Base-by-base conservation (phyloP, 2,888 invertebrate species). In the Isotomurus palustris region DNA sequence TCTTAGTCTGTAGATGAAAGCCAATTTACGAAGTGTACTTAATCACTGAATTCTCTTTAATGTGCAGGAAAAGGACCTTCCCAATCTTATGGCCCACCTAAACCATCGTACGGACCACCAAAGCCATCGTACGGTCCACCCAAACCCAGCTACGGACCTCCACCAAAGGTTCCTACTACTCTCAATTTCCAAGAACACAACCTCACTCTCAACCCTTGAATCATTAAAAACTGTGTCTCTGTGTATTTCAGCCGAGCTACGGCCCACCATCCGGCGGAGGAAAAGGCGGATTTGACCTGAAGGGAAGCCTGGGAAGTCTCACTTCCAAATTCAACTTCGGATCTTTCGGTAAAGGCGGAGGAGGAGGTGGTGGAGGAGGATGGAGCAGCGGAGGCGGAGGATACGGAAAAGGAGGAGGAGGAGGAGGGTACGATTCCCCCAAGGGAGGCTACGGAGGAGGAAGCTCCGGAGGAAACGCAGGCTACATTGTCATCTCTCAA, bases 401-500 rank as follows among this genome's bases (percentile, higher is more conserved):
- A 19, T 35, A 44, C 24, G 27, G 53, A 10, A 14, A 36, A 25
- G 43, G 53, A 27, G 54, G 62, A 10, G 22, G 48, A n/a, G n/a
- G n/a, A n/a, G n/a, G 6, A 21, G 43, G 32, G 8, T 12, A 32
- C 8, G 32, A 12, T 32, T 12, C 8, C 14, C 32, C 2, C n/a
- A n/a, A n/a, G n/a, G 28, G 51, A 17, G 41, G 53, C 40, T 21
- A 45, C 40, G 17, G 44, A 10, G 45, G 56, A 1, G 40, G 49
- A 14, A 45, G 43, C 14, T 4, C 25, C 21, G 48, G 47, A 4
- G 55, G 55, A 19, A 58, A 45, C 25, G 61, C 68, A 17, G 68
- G 68, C 12, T 66, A 58, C 60, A 66, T 68, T 50, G 66, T 68
- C 21, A 63, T 68, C 44, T 64, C 62, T 28, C 59, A 66, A 10